Evolutionary conservation across 2,797 vertebrate genomes (phyloP).

Genomic region (Galaxias olidus): DNA sequence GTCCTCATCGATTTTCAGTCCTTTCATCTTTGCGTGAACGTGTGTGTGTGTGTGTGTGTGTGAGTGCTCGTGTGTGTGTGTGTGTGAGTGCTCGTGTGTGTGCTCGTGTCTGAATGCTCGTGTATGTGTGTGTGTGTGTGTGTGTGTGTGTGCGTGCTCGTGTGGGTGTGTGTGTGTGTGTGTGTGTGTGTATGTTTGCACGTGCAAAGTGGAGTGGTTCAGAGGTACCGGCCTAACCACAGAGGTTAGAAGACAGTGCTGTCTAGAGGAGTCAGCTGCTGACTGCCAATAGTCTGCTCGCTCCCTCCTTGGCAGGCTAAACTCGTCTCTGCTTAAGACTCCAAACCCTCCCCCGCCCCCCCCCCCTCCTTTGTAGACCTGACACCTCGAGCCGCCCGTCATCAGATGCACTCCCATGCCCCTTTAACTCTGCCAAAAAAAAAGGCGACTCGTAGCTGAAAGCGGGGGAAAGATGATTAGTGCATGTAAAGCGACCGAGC

Average conservation of each 20-base stretch:
- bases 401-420: slow-evolving; percentile 23
- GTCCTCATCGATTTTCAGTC: slow-evolving; percentile 65
- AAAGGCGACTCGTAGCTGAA: slow-evolving; percentile 7
- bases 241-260: slow-evolving; percentile 50
- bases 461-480: slow-evolving; percentile 49
- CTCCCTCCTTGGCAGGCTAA: slow-evolving; percentile 56
- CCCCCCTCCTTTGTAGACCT: slow-evolving; percentile 46
- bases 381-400: slow-evolving; percentile 19
- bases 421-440: slow-evolving; percentile 2
- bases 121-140: slow-evolving; percentile 6
- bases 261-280: slow-evolving; percentile 32
- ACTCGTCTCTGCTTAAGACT: slow-evolving; percentile 41
- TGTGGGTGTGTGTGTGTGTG: not conserved
- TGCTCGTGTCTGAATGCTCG: not conserved
- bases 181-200: slow-evolving; percentile 12
- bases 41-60: slow-evolving; percentile 10
- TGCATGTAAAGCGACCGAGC: slow-evolving; percentile 45
- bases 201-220: slow-evolving; percentile 33
- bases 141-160: slow-evolving; percentile 1
- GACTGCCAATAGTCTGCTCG: slow-evolving; percentile 58
- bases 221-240: slow-evolving; percentile 50
- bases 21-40: slow-evolving; percentile 66
- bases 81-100: too few species aligned
- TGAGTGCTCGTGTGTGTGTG: too few species aligned
- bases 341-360: not conserved